These are phyloP conservation scores for Phasianus colchicus DNA, from an alignment of 2,113 vertebrate genomes.

Conservation along the genomic window DNA sequence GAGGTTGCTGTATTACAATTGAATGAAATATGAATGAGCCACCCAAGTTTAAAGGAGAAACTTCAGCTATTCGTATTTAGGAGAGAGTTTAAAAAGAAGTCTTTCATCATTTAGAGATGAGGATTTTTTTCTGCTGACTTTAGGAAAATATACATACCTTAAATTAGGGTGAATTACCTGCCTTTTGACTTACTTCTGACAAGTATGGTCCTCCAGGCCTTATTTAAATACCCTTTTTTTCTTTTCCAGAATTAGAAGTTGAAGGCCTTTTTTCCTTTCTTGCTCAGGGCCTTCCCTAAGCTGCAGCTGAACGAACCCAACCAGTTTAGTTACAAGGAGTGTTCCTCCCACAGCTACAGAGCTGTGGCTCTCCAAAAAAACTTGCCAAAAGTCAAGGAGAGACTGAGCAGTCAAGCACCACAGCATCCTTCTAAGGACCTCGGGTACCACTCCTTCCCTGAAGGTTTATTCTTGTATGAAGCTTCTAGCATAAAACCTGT, in stretches of 20 bases:
- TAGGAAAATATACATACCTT: constrained; percentile 31
- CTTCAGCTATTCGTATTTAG: constrained; percentile 18
- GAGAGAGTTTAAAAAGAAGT: neutral
- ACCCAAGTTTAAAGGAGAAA: constrained; percentile 63
- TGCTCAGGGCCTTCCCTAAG: neutral
- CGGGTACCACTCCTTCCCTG: neutral
- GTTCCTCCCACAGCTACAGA: neutral
- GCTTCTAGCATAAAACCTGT: neutral
- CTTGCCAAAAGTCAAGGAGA: neutral
- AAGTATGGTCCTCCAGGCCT: constrained; percentile 37
- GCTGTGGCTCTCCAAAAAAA: neutral
- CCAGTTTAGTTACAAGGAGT: neutral
- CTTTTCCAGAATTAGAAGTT: constrained; percentile 23
- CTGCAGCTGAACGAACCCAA: constrained; percentile 6
- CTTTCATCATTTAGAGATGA: constrained; percentile 12
- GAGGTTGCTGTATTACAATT: constrained; percentile 25
- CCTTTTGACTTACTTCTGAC: constrained; percentile 32
- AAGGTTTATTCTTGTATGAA: neutral
- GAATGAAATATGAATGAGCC: constrained; percentile 62
- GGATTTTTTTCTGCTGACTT: constrained; percentile 62
- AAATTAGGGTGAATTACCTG: constrained; percentile 30
- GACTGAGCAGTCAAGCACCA: neutral
- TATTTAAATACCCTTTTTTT: constrained; percentile 48
- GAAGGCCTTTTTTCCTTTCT: neutral
- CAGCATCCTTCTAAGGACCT: neutral